phyloP scores from a whole-genome alignment of 2,888 invertebrate genomes.

The Ferrisia virgata region DNA sequence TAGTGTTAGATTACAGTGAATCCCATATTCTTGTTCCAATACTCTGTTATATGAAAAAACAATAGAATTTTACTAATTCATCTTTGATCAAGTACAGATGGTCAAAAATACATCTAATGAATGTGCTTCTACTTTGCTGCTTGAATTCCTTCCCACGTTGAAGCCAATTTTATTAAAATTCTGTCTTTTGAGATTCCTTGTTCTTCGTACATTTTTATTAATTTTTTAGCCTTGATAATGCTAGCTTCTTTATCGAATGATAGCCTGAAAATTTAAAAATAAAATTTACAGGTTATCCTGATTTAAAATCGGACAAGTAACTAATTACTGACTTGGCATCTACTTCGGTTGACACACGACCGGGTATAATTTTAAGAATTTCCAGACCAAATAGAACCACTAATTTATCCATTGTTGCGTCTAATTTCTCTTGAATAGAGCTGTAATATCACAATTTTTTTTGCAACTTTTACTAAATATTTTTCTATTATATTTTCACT shows the following conservation, averaged over 20 bases:
- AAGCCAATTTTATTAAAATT: constrained; percentile 93
- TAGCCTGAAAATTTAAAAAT: constrained; percentile 60
- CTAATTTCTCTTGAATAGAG: constrained; percentile 68
- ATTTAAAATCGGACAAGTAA: neutral
- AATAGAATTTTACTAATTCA: neutral
- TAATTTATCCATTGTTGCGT: constrained; percentile 86
- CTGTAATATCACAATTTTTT: constrained; percentile 55
- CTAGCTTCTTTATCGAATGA: constrained; percentile 93
- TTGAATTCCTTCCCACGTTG: constrained; percentile 99
- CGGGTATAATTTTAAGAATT: constrained; percentile 96
- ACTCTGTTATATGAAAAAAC: constrained; percentile 59
- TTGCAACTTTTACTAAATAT: neutral
- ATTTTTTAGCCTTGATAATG: constrained; percentile 80
- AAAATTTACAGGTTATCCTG: neutral
- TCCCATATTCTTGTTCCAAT: constrained; percentile 84
- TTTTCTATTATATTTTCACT: neutral
- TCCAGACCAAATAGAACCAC: constrained; percentile 95
- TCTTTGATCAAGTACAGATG: neutral
- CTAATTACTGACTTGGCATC: constrained; percentile 71
- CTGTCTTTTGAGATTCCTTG: constrained; percentile 87
- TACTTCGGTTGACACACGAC: constrained; percentile 93
- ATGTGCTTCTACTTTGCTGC: constrained; percentile 75
- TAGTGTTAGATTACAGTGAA: constrained; percentile 97
- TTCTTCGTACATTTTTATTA: constrained; percentile 86
- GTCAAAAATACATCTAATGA: neutral